phyloP scores from a whole-genome alignment of 1,140 invertebrate species.

The Trachymyrmex cornetzi region DNA sequence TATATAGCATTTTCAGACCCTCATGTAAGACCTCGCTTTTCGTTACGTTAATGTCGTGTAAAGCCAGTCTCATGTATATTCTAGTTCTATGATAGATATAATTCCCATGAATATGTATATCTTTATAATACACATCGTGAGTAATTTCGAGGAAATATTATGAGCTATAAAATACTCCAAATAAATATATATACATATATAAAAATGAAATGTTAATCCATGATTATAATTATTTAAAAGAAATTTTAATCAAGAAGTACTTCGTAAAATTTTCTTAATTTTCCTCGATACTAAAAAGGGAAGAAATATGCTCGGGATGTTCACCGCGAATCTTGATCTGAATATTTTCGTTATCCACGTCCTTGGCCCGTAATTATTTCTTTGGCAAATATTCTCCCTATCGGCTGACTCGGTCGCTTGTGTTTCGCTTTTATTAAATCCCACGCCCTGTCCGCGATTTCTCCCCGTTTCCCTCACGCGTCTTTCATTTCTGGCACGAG shows the following conservation, averaged over 20 bases:
- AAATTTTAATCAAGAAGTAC: background rate
- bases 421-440: conserved; percentile 75
- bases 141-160: conserved; percentile 12
- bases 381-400: conserved; percentile 72
- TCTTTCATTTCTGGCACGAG: conserved; percentile 53
- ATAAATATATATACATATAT: too few relatives aligned
- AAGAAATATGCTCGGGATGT: background rate
- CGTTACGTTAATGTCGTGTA: background rate
- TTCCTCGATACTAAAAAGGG: background rate
- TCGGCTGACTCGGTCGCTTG: conserved; percentile 59
- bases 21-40: background rate
- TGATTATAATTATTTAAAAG: conserved; percentile 5
- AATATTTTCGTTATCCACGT: background rate
- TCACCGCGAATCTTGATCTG: background rate
- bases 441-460: conserved; percentile 32
- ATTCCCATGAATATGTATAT: conserved; percentile 5
- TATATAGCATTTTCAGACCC: background rate
- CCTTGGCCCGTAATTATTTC: conserved; percentile 70
- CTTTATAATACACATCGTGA: background rate
- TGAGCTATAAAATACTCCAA: background rate
- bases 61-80: background rate
- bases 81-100: conserved; percentile 3
- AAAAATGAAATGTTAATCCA: background rate
- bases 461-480: background rate
- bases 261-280: background rate